Conservation (phyloP, 2,113 vertebrate genomes). For the Cynoglossus semilaevis region DNA sequence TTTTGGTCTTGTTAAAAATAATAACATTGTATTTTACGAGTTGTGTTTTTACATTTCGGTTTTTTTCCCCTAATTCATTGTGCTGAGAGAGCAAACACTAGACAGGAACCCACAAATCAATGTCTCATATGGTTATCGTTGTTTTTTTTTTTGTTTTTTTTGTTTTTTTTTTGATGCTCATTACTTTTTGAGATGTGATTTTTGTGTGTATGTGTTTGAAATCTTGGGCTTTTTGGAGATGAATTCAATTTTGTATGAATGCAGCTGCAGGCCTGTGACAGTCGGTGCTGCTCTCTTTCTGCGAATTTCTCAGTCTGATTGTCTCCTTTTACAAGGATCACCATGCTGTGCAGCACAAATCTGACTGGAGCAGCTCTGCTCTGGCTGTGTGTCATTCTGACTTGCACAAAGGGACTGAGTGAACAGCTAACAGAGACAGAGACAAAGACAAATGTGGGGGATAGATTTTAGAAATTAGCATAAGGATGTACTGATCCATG, state of each 20-base stretch:
- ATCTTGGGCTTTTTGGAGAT: slow-evolving; percentile 37
- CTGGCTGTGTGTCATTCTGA: slow-evolving; percentile 51
- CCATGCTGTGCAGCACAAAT: slow-evolving; percentile 61
- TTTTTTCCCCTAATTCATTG: slow-evolving; percentile 9
- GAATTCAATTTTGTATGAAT: slow-evolving; percentile 32
- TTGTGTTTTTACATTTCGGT: slow-evolving; percentile 12
- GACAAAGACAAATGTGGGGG: slow-evolving; percentile 35
- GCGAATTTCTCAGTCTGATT: slow-evolving; percentile 36
- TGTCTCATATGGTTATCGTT: slow-evolving; percentile 26
- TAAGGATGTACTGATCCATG: too few relatives aligned
- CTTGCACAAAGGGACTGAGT: slow-evolving; percentile 42
- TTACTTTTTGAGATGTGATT: slow-evolving; percentile 39
- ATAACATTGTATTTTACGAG: slow-evolving; percentile 18
- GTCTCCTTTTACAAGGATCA: slow-evolving; percentile 44
- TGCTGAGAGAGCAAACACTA: slow-evolving; percentile 5
- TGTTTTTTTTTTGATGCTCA: slow-evolving; percentile 25
- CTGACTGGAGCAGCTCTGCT: slow-evolving; percentile 60
- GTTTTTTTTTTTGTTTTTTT: slow-evolving; percentile 7
- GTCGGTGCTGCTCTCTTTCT: slow-evolving; percentile 21
- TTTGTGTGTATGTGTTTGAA: slow-evolving; percentile 36
- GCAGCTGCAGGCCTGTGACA: slow-evolving; percentile 14
- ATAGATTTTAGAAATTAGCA: neutral
- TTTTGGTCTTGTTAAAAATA: neutral
- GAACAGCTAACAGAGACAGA: slow-evolving; percentile 42
- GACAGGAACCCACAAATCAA: slow-evolving; percentile 19